Evolutionary conservation across 2,888 invertebrate species (phyloP), one percentile per base, ranked within the genome.

Genomic region (Tigriopus californicus): DNA sequence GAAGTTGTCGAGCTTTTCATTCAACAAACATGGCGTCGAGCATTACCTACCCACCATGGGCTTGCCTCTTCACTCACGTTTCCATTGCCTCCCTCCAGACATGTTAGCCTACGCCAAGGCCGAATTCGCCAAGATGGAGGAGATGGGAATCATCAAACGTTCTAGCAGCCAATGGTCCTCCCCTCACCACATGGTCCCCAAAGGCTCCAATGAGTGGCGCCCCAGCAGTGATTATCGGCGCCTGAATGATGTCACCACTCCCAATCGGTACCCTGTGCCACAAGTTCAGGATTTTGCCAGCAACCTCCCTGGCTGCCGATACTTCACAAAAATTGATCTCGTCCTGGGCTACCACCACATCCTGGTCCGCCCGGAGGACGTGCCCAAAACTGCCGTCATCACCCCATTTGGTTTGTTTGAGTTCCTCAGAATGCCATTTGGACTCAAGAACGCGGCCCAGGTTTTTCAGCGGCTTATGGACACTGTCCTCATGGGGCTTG

Each of bases 381-480:
- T 72, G 20, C 64, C 61, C 1, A 71, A 73, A 61, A 71, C 71
- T 0, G 70, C 69, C 0, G 66, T 71, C 1, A 67, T 61, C 1
- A 70, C 70, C 2, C 69, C 70, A 1, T 67, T 70, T 59, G 70
- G 69, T 3, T 60, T 70, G 4, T 71, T 66, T 56, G 68, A 72
- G 60, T 70, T 68, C 58, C 58, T 65, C 0, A 59, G 56, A 1
- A 70, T 70, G 68, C 54, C 65, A 33, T 71, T 71, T 33, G 71
- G 71, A 1, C 64, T 72, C 0, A 52, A 69, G 1, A 72, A 73
- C 60, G 70, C 72, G 1, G 68, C 67, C 1, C 69, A 72, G 61
- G 69, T 70, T 0, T 72, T 72, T 62, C 68, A 70, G 60, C 65
- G 69, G 8, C 33, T 33, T 41, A 67, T 72, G 12, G 67, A 71